Percentiles rank a stretch among this genome's conserved stretches.
Evolutionary conservation across 2,113 vertebrate genomes (phyloP).

Genomic region (Pitta sordida): DNA sequence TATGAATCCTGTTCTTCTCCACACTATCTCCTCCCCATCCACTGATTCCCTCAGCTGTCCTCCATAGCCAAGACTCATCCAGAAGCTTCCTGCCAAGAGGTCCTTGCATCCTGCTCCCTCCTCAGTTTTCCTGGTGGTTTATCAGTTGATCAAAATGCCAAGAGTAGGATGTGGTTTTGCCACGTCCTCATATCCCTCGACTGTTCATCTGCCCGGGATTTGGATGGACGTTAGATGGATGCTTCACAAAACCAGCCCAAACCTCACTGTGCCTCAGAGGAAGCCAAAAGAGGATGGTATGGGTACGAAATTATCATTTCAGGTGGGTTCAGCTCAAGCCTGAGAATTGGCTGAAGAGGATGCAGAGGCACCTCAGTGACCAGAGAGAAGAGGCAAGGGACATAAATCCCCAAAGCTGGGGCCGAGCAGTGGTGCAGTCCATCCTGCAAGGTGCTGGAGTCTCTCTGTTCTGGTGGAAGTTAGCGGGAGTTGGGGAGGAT

Average conservation of each 20-base stretch:
- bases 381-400: neutral
- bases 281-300: neutral
- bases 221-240: neutral
- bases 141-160: neutral
- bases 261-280: neutral
- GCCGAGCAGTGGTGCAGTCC: neutral
- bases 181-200: rapidly evolving
- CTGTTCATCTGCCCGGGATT: neutral
- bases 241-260: neutral
- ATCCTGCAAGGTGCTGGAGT: neutral
- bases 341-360: neutral
- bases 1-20: neutral
- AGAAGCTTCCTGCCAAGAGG: neutral
- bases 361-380: neutral
- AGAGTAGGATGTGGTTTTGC: neutral
- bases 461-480: neutral
- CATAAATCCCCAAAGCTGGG: neutral
- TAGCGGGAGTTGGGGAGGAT: neutral
- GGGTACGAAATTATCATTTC: neutral
- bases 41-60: neutral
- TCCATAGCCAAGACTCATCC: neutral
- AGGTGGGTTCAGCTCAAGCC: neutral
- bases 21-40: rapidly evolving
- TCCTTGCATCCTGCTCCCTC: neutral
- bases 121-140: neutral